A percentile compares a stretch with the other conserved stretches of the same genome.
Conservation (phyloP, 2,888 invertebrate genomes). For the Leptarthrus brevirostris region DNA sequence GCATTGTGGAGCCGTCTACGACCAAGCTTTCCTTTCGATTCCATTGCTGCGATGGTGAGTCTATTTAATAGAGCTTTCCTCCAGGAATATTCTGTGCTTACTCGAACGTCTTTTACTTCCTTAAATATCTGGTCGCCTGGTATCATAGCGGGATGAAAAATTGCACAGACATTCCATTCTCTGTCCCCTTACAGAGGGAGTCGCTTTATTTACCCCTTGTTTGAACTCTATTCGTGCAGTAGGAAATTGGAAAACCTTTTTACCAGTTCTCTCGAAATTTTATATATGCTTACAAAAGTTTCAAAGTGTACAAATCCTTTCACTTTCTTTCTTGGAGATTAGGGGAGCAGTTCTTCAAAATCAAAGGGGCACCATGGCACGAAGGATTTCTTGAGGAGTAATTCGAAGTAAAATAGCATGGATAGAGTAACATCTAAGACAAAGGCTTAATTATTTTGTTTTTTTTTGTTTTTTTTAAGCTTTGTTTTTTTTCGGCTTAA, state of each 20-base stretch:
- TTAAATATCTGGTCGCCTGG: conserved; percentile 5
- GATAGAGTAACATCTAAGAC: no score
- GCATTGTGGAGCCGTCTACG: background rate
- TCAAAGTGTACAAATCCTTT: conserved; percentile 17
- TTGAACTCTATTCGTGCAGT: conserved; percentile 10
- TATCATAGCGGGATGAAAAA: conserved; percentile 44
- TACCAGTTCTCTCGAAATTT: background rate
- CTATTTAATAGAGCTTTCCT: background rate
- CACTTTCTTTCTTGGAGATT: background rate
- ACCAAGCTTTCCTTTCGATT: background rate
- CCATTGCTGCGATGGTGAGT: background rate
- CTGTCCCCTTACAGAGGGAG: conserved; percentile 19
- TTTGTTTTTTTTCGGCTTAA: no score
- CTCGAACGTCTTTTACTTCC: background rate
- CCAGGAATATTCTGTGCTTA: background rate
- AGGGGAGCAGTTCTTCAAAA: background rate
- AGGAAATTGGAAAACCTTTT: conserved; percentile 34
- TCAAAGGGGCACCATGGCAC: background rate
- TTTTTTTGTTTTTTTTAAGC: no score
- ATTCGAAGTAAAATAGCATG: no score
- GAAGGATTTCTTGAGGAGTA: no score
- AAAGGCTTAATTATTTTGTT: no score
- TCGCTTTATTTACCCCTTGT: conserved; percentile 2
- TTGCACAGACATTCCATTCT: conserved; percentile 39
- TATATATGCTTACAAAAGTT: background rate